These are phyloP conservation scores for Centruroides sculpturatus DNA, from an alignment of 1,140 invertebrate genomes.

Conservation along the genomic window DNA sequence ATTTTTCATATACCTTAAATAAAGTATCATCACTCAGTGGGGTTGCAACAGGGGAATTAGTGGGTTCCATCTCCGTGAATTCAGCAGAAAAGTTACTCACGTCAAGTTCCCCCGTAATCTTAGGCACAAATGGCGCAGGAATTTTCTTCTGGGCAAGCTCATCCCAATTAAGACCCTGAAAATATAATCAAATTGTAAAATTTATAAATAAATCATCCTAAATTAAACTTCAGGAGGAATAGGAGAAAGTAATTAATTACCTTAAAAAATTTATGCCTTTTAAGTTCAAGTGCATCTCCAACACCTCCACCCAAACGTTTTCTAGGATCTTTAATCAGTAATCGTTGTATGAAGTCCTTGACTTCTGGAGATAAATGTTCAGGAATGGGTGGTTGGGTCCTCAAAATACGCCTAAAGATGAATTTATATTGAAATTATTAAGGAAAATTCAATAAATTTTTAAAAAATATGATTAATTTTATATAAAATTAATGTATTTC, in stretches of 20 bases:
- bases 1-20: constrained; percentile 74
- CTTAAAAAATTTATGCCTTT: constrained; percentile 70
- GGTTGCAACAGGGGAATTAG: constrained; percentile 76
- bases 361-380: constrained; percentile 44
- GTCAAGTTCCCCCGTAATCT: constrained; percentile 58
- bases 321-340: constrained; percentile 77
- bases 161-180: constrained; percentile 55
- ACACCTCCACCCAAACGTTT: constrained; percentile 67
- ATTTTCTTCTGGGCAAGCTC: constrained; percentile 54
- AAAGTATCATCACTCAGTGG: constrained; percentile 72
- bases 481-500: neutral
- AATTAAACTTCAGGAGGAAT: neutral
- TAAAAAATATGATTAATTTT: neutral
- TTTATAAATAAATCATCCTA: too few relatives aligned
- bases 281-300: constrained; percentile 64
- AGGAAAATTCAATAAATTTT: neutral
- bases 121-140: constrained; percentile 63
- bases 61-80: constrained; percentile 77
- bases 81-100: constrained; percentile 92
- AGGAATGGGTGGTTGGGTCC: constrained; percentile 71
- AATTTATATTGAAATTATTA: too few relatives aligned
- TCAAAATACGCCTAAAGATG: constrained; percentile 51
- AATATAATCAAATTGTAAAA: neutral
- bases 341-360: constrained; percentile 48
- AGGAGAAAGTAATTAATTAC: constrained; percentile 21